Base-by-base conservation (phyloP, 2,797 vertebrate species). In the Sparus aurata region DNA sequence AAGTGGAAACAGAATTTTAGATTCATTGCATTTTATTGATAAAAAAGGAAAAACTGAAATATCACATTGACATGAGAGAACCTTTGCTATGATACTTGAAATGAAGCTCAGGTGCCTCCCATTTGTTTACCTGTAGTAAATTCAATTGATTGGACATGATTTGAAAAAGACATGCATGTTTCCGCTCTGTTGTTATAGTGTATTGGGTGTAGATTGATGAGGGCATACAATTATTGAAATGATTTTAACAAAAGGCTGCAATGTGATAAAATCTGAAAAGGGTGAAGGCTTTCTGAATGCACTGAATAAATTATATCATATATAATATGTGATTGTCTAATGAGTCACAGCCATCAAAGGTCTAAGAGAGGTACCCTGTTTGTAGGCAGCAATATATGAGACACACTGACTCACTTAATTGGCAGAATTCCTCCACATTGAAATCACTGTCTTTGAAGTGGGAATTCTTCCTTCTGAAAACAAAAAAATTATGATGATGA, bases 401-500 rank as follows among this genome's bases (percentile, higher is more conserved):
- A 72, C 34, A 63, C 9, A 30, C 3, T 16, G 58, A 94, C 95
- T 89, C 95, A 99, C 98, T 97, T 80, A 99, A 89, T 93, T 97
- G 96, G 92, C 96, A 99, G 94, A 99, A 94, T 81, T 99, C 97
- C 45, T 99, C 98, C 86, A 98, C 89, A 46, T 96, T 97, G 90
- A 99, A 97, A 79, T 97, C 96, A 61, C 94, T 67, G 58, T 97
- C 97, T 92, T 93, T 96, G 77, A 94, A 91, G 57, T 97, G 94
- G 54, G 98, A 96, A 91, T 97, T 98, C 94, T 98, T 99, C 90
- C 97, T 96, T 94, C 98, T 99, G 91, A 67, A 22, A 85, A 16
- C 53, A 75, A 20, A 54, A 54, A 47, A 47, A 1, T 9, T 1
- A 47, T 65, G 13, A 57, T 62, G 49, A 75, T 79, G n/a, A 79